Evolutionary conservation across 2,888 invertebrate species (phyloP).

Genomic region (Chymomyza procnemis): DNA sequence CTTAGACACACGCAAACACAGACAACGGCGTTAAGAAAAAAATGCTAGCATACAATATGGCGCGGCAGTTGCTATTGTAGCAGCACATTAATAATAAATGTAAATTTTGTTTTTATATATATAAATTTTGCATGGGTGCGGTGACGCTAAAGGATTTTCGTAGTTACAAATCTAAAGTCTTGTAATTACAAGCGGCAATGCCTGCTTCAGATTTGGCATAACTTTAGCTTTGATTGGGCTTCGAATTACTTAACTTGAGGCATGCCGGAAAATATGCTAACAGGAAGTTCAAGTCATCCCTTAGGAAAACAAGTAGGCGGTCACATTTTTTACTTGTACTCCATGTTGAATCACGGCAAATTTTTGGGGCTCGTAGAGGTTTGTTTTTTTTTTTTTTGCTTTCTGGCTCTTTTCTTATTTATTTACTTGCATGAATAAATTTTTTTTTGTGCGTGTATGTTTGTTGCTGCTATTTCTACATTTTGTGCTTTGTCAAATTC

Average conservation of each 20-base stretch:
- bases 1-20: neutral
- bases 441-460: slow-evolving; percentile 46
- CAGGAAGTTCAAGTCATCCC: neutral
- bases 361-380: slow-evolving; percentile 18
- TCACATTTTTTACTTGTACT: slow-evolving; percentile 53
- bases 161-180: slow-evolving; percentile 52
- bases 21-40: slow-evolving; percentile 22
- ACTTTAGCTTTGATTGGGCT: slow-evolving; percentile 8
- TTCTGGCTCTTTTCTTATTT: slow-evolving; percentile 10
- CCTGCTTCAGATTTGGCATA: neutral
- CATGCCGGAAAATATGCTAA: neutral
- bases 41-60: slow-evolving; percentile 49
- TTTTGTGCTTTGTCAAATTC: slow-evolving; percentile 69
- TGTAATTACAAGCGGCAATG: slow-evolving; percentile 55
- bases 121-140: slow-evolving; percentile 20
- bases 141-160: slow-evolving; percentile 20
- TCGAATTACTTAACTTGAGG: neutral
- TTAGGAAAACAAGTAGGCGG: slow-evolving; percentile 11
- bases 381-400: slow-evolving; percentile 17
- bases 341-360: slow-evolving; percentile 54
- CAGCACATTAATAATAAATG: slow-evolving; percentile 70
- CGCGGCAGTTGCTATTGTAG: slow-evolving; percentile 16
- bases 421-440: slow-evolving; percentile 70
- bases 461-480: slow-evolving; percentile 21
- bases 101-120: slow-evolving; percentile 46